Evolutionary conservation across 2,113 vertebrate genomes (phyloP).

Genomic region (Benitochromis conjunctus): DNA sequence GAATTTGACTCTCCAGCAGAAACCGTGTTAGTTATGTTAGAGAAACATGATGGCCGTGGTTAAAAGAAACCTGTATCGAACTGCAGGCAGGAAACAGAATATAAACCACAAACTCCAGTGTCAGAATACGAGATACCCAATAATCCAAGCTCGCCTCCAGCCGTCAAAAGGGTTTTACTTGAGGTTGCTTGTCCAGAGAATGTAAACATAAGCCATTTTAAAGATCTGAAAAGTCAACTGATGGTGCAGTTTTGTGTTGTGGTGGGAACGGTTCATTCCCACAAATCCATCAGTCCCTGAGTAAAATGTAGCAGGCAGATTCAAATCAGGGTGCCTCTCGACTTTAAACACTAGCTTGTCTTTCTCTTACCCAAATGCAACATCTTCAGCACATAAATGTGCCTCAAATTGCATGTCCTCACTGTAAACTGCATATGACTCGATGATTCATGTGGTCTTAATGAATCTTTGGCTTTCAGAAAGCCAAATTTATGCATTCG

Average conservation of each 20-base stretch:
- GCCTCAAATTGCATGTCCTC: neutral
- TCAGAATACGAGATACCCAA: neutral
- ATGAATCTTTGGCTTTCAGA: neutral
- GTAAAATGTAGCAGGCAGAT: neutral
- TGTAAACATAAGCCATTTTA: neutral
- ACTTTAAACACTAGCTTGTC: neutral
- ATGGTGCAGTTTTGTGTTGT: neutral
- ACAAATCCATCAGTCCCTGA: conserved; percentile 15
- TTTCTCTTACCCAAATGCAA: neutral
- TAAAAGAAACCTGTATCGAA: neutral
- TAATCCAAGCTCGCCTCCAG: accelerated
- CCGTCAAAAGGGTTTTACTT: neutral
- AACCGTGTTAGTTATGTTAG: neutral
- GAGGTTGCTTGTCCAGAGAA: neutral
- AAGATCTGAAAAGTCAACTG: neutral
- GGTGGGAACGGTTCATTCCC: neutral
- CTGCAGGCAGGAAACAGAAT: neutral
- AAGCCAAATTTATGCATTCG: neutral
- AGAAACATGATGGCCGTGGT: neutral
- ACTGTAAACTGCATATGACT: neutral
- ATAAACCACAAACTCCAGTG: neutral
- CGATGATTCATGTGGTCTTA: neutral
- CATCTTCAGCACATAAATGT: neutral
- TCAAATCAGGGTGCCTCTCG: accelerated
- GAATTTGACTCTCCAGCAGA: neutral